These are phyloP conservation scores for Todus mexicanus DNA, from an alignment of 2,797 vertebrate genomes.

Conservation along the genomic window DNA sequence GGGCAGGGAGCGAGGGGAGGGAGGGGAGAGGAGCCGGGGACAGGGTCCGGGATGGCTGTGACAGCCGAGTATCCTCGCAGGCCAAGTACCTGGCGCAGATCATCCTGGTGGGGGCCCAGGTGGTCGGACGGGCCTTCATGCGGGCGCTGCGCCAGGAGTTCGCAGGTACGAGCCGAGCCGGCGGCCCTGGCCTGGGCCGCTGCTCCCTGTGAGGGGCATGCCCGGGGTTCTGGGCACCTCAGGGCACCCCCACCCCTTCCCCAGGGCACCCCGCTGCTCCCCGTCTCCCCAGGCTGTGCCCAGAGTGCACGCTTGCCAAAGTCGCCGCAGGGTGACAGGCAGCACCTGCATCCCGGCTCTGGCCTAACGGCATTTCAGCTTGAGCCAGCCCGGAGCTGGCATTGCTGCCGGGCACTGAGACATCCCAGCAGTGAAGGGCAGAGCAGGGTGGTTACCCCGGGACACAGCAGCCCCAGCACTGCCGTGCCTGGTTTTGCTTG, in stretches of 20 bases:
- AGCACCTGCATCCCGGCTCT: accelerated
- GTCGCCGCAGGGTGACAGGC: neutral
- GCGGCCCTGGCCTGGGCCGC: neutral
- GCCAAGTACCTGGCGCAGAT: constrained; percentile 95
- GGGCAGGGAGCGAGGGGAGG: too few relatives aligned
- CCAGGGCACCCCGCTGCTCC: neutral
- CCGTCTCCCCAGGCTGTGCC: accelerated
- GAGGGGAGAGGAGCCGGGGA: too few relatives aligned
- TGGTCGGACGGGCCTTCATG: constrained; percentile 92
- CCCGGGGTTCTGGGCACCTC: neutral
- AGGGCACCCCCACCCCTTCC: neutral
- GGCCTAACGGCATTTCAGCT: neutral
- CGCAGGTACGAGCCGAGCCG: constrained; percentile 79
- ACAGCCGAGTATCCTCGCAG: constrained; percentile 67
- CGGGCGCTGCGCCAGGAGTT: constrained; percentile 91
- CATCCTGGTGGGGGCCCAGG: constrained; percentile 92
- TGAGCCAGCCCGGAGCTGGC: accelerated
- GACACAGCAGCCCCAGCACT: neutral
- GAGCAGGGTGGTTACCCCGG: accelerated
- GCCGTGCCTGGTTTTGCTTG: neutral
- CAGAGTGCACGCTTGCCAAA: neutral
- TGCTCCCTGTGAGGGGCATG: accelerated
- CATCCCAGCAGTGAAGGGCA: accelerated
- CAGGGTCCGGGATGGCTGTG: neutral
- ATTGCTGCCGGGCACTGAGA: accelerated